These are phyloP conservation scores for Lissonota sp. DNA, from an alignment of 2,888 invertebrate genomes.

Conservation along the genomic window DNA sequence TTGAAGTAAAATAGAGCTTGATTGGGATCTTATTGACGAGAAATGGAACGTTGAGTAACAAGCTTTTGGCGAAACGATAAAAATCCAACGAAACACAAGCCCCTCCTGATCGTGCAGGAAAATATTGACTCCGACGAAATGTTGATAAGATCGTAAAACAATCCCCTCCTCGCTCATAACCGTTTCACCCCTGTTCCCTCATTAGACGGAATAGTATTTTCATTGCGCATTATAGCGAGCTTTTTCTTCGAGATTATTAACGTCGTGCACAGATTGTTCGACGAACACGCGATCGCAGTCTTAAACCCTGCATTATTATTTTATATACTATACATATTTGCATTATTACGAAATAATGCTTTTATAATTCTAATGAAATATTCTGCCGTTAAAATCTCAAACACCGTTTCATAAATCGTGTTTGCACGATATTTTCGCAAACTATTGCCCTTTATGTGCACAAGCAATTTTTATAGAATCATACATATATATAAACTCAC, in stretches of 20 bases:
- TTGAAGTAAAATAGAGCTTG: neutral
- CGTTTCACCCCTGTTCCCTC: slow-evolving; percentile 9
- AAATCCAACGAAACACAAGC: slow-evolving; percentile 11
- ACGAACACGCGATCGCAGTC: slow-evolving; percentile 34
- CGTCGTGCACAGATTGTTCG: slow-evolving; percentile 1
- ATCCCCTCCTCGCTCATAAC: neutral
- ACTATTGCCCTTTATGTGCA: too few relatives aligned
- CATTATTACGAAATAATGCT: slow-evolving; percentile 18
- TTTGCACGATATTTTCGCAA: neutral
- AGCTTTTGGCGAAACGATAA: neutral
- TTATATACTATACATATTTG: neutral
- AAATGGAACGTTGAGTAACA: neutral
- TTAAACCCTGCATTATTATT: neutral
- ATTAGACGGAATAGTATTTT: slow-evolving; percentile 33
- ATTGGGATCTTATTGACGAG: neutral
- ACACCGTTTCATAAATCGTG: neutral
- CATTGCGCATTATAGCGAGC: slow-evolving; percentile 20
- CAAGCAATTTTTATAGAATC: too few relatives aligned
- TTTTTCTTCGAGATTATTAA: slow-evolving; percentile 39
- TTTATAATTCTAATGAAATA: slow-evolving; percentile 25
- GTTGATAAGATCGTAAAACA: slow-evolving; percentile 28
- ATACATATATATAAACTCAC: too few relatives aligned
- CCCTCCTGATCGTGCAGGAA: neutral
- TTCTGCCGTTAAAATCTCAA: neutral
- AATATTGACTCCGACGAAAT: slow-evolving; percentile 18